Conservation (phyloP, 30 jellyfish, hydroid and myxozoan genomes). For the Clytia hemisphaerica region DNA sequence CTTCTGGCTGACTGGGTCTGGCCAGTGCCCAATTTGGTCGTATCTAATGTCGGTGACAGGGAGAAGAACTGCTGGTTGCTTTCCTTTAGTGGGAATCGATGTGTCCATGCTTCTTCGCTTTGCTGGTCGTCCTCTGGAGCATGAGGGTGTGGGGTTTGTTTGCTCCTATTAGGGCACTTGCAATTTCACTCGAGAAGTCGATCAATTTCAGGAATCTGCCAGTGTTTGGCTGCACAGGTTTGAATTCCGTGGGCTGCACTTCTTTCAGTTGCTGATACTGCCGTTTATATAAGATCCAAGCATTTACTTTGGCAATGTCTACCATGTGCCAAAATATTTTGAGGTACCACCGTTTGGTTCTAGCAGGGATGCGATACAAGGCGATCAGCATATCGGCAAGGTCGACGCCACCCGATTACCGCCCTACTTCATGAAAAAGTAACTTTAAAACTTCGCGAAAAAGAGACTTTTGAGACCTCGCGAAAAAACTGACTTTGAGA, state of each 20-base stretch:
- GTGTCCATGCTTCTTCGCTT: conserved; percentile 3
- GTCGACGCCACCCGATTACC: conserved; percentile 35
- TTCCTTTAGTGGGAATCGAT: neutral
- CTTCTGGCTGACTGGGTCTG: conserved; percentile 18
- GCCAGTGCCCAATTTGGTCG: conserved; percentile 19
- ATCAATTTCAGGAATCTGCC: neutral
- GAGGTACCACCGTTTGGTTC: conserved; percentile 22
- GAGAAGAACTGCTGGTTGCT: conserved; percentile 18
- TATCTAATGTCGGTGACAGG: conserved; percentile 16
- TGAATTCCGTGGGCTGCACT: too few relatives aligned
- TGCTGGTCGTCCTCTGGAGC: conserved; percentile 23
- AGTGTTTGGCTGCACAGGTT: too few relatives aligned
- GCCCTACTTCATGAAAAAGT: too few relatives aligned
- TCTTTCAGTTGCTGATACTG: conserved; percentile 1
- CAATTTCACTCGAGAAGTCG: conserved; percentile 9
- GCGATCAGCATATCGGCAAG: conserved; percentile 45
- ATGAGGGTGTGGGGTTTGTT: neutral
- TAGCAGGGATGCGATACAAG: conserved; percentile 17
- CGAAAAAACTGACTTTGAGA: too few relatives aligned
- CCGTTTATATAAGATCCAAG: conserved; percentile 24
- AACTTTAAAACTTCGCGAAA: too few relatives aligned
- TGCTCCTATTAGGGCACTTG: conserved; percentile 19
- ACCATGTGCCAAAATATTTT: conserved; percentile 30
- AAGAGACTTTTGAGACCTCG: too few relatives aligned
- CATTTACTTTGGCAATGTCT: conserved; percentile 27